These are phyloP conservation scores for Drosophila pandora DNA, from an alignment of 1,140 invertebrate species.

Conservation along the genomic window DNA sequence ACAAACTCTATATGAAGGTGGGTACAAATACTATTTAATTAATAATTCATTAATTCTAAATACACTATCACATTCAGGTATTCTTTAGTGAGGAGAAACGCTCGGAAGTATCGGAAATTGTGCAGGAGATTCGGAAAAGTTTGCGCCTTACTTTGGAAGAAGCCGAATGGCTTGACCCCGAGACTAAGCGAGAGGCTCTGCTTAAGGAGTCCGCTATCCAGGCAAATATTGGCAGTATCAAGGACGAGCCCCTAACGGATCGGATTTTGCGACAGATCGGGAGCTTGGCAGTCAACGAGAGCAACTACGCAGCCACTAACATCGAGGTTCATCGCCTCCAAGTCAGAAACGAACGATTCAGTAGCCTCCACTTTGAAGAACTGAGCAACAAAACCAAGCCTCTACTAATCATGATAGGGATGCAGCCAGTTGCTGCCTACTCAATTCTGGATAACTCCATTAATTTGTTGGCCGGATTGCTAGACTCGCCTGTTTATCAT, in stretches of 20 bases:
- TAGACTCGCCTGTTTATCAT: constrained; percentile 97
- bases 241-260: constrained; percentile 82
- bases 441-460: constrained; percentile 72
- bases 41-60: not conserved
- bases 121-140: constrained; percentile 85
- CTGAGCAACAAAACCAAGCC: constrained; percentile 56
- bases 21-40: not conserved
- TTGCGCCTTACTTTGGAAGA: constrained; percentile 86
- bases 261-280: constrained; percentile 48
- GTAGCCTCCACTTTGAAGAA: constrained; percentile 45
- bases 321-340: constrained; percentile 53
- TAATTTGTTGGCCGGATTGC: constrained; percentile 90
- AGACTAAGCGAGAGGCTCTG: constrained; percentile 86
- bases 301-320: constrained; percentile 48
- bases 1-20: constrained; percentile 58
- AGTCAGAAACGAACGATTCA: constrained; percentile 38
- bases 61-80: constrained; percentile 21
- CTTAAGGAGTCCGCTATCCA: constrained; percentile 86
- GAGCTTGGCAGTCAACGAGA: constrained; percentile 33
- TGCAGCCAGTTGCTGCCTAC: constrained; percentile 67
- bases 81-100: constrained; percentile 56
- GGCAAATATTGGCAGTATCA: constrained; percentile 85
- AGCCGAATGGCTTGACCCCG: constrained; percentile 89
- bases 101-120: constrained; percentile 47
- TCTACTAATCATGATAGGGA: constrained; percentile 40